Evolutionary conservation across 2,888 invertebrate species (phyloP), one percentile per base, ranked within the genome.

Genomic region (Dorcus hopei): DNA sequence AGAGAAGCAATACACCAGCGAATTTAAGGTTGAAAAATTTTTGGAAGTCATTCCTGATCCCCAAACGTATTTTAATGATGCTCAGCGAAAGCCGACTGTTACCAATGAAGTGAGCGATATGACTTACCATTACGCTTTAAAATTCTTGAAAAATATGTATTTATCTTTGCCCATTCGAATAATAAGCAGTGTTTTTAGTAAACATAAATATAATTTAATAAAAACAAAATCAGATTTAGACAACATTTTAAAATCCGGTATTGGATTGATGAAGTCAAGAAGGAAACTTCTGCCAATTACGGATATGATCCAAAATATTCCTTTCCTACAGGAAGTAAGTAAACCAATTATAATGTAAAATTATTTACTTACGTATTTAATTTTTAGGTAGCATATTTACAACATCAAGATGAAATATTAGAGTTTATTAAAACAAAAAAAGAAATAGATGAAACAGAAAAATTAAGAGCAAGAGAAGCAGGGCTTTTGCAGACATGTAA

Each of bases 1-100:
- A 61, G 75, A 75, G 42, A 73, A 72, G 53, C 76, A 79, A 38
- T 81, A 81, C 57, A 80, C 77, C 0, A 71, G 70, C 0, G 74
- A 79, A 3, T 82, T 82, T 53, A 67, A 74, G 40, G 69, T 80
- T 0, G 68, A 77, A 59, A 69, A 78, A 11, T 83, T 81, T 68
- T 59, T 82, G 0, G 70, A 78, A 52, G 62, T 79, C 6, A 79
- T 81, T 65, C 80, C 80, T 1, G 74, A 81, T 66, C 82, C 82
- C 2, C 67, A 73, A 41, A 57, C 65, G 11, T 66, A 72, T 61
- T 75, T 80, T 68, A 61, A 68, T 11, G 65, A 72, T 59, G 49
- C 59, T 0, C 62, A 69, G 5, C 59, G 69, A 54, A 59, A 58
- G 49, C 45, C 52, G n/a, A 47, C 57, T 8, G 9, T 56, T 38